phyloP scores from a whole-genome alignment of 2,113 vertebrate species.

The Odocoileus hemionus region DNA sequence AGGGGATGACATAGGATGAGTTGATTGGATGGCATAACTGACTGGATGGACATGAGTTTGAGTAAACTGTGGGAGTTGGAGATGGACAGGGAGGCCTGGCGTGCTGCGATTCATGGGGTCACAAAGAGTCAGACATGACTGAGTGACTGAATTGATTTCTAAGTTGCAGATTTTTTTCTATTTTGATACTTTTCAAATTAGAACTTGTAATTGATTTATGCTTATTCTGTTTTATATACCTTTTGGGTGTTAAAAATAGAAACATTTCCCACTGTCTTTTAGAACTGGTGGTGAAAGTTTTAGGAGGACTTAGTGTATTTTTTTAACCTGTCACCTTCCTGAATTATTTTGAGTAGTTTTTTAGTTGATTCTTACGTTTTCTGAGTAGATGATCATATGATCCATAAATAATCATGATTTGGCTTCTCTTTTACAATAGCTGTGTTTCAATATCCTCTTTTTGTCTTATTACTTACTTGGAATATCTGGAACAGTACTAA shows the following conservation, averaged over 20 bases:
- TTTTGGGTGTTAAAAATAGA: neutral
- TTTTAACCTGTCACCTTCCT: neutral
- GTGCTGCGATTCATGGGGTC: too few relatives aligned
- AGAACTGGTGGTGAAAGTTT: neutral
- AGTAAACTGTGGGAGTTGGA: too few relatives aligned
- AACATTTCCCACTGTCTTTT: neutral
- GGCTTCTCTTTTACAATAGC: neutral
- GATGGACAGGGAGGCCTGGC: too few relatives aligned
- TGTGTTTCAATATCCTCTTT: neutral
- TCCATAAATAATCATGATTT: neutral
- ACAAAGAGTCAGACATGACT: too few relatives aligned
- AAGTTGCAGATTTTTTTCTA: neutral
- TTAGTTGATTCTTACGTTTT: neutral
- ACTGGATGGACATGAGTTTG: too few relatives aligned
- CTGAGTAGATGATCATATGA: neutral
- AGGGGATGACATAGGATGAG: too few relatives aligned
- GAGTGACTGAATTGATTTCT: neutral
- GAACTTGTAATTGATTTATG: neutral
- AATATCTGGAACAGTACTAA: neutral
- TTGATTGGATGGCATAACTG: too few relatives aligned
- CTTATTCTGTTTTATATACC: neutral
- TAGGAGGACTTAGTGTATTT: neutral
- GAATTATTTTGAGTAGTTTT: neutral
- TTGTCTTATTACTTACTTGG: neutral
- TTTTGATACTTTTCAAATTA: conserved; percentile 15